A percentile compares a stretch with the other conserved stretches of the same genome.
These are phyloP conservation scores for Eudemis profundana DNA, from an alignment of 2,888 invertebrate genomes.

Conservation along the genomic window DNA sequence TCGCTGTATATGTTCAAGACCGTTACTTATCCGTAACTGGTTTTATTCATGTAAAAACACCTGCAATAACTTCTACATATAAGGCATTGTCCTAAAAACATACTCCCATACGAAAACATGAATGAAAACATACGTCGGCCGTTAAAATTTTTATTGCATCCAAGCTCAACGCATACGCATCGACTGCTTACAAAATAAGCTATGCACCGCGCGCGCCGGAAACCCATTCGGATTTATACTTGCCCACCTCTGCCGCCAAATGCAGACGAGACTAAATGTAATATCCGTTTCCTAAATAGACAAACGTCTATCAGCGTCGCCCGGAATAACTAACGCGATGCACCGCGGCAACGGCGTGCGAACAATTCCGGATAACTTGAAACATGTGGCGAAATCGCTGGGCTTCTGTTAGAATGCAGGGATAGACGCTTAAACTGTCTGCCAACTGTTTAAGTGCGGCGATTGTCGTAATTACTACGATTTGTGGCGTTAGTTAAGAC, in stretches of 20 bases:
- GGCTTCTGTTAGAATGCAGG: slow-evolving; percentile 25
- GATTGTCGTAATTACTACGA: slow-evolving; percentile 10
- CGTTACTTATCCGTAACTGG: slow-evolving; percentile 26
- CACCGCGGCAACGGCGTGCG: slow-evolving; percentile 64
- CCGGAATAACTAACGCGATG: slow-evolving; percentile 82
- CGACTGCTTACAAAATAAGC: slow-evolving; percentile 78
- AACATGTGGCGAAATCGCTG: slow-evolving; percentile 38
- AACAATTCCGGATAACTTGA: slow-evolving; percentile 53
- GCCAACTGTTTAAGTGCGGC: not conserved
- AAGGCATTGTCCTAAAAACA: slow-evolving; percentile 66
- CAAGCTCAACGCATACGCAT: slow-evolving; percentile 70
- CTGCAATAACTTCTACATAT: slow-evolving; percentile 30
- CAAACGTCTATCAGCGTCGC: slow-evolving; percentile 82
- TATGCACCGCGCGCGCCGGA: slow-evolving; percentile 81
- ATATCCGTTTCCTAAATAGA: slow-evolving; percentile 86
- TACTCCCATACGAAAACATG: slow-evolving; percentile 63
- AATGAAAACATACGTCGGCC: slow-evolving; percentile 74
- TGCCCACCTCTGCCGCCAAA: slow-evolving; percentile 83
- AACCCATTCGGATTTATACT: slow-evolving; percentile 79
- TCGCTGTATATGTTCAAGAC: not conserved
- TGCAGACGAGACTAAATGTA: slow-evolving; percentile 83
- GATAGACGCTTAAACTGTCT: not conserved
- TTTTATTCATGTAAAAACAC: slow-evolving; percentile 24
- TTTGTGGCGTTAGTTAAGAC: slow-evolving; percentile 9
- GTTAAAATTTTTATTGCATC: slow-evolving; percentile 76